These are phyloP conservation scores for Drosophila yakuba DNA, from an alignment of 1,140 invertebrate species.

Conservation along the genomic window DNA sequence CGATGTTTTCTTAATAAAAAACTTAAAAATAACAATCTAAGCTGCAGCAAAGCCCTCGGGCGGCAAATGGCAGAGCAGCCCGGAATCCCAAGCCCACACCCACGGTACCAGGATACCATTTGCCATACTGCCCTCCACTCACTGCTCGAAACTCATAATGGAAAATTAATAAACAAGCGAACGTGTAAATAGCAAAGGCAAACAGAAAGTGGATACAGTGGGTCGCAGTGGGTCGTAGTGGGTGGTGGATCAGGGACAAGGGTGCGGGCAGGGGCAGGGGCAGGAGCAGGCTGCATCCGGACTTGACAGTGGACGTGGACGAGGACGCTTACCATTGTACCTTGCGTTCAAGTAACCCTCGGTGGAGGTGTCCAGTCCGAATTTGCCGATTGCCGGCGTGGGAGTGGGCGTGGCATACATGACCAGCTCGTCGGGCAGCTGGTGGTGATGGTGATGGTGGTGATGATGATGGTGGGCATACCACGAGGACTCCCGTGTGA, in stretches of 20 bases:
- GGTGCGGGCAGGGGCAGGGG: background rate
- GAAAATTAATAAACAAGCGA: conserved; percentile 73
- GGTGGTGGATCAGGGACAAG: background rate
- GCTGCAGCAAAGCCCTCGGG: conserved; percentile 55
- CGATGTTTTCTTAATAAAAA: conserved; percentile 59
- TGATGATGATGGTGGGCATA: conserved; percentile 78
- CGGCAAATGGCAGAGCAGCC: conserved; percentile 17
- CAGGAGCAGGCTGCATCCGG: conserved; percentile 53
- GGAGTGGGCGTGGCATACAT: conserved; percentile 76
- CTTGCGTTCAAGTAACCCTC: conserved; percentile 84
- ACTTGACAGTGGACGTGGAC: conserved; percentile 24
- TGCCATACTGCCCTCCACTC: conserved; percentile 1
- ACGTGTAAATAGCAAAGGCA: conserved; percentile 72
- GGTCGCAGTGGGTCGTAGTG: background rate
- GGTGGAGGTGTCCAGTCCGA: conserved; percentile 78
- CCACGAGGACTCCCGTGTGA: conserved; percentile 78
- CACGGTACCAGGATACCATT: conserved; percentile 1
- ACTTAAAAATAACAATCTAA: conserved; percentile 60
- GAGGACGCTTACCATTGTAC: conserved; percentile 84
- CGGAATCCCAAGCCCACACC: background rate
- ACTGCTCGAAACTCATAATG: conserved; percentile 67
- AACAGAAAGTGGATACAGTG: conserved; percentile 49
- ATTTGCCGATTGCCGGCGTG: conserved; percentile 74
- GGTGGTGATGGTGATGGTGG: conserved; percentile 72
- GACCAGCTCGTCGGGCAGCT: conserved; percentile 74